A percentile compares a stretch with the other conserved stretches of the same genome.
Conservation (phyloP, 2,888 invertebrate genomes). For the Meteorus cinctellus region DNA sequence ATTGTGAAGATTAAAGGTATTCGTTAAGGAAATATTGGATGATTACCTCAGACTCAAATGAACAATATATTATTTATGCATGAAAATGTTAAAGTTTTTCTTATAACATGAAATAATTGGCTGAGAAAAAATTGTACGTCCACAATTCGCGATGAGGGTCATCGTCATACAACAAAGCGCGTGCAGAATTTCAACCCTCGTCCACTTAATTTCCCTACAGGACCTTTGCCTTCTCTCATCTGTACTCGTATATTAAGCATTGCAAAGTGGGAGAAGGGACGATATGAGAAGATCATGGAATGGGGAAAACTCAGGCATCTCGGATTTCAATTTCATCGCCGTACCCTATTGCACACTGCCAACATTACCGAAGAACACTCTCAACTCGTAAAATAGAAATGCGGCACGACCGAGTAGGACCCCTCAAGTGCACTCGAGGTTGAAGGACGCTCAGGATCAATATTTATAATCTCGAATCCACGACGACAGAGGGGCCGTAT, state of each 20-base stretch:
- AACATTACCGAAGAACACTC: constrained; percentile 51
- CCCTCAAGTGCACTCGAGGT: constrained; percentile 65
- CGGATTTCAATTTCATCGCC: constrained; percentile 68
- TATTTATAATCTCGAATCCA: constrained; percentile 71
- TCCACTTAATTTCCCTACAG: constrained; percentile 49
- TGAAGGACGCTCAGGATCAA: constrained; percentile 71
- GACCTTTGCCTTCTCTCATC: constrained; percentile 37
- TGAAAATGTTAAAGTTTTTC: not conserved
- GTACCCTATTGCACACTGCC: constrained; percentile 43
- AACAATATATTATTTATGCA: not conserved
- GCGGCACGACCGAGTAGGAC: constrained; percentile 64
- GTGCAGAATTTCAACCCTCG: constrained; percentile 37
- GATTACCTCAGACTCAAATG: no score
- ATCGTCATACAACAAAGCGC: constrained; percentile 21
- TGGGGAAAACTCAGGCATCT: constrained; percentile 56
- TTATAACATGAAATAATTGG: constrained; percentile 19
- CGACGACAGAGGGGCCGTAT: constrained; percentile 60
- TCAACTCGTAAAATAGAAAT: constrained; percentile 65
- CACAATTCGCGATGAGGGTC: constrained; percentile 17
- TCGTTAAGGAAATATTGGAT: no score
- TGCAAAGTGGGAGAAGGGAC: constrained; percentile 36
- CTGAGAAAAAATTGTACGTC: not conserved
- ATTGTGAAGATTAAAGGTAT: no score
- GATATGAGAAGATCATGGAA: constrained; percentile 44
- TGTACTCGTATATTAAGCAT: constrained; percentile 42